phyloP scores from a whole-genome alignment of 2,888 invertebrate genomes.

The Drosophila cognata region DNA sequence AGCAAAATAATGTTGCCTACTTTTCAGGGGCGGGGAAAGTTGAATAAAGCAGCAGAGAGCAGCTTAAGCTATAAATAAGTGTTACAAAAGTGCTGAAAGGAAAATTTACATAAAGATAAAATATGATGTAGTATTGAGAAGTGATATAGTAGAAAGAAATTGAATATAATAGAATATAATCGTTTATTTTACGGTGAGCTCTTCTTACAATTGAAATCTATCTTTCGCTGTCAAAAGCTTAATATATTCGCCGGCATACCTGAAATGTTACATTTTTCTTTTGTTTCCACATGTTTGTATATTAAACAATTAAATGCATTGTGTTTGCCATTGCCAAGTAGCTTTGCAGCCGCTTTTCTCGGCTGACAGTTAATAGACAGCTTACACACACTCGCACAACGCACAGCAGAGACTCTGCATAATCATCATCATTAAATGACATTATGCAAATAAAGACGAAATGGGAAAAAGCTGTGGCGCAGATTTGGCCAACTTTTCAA shows the following conservation, averaged over 20 bases:
- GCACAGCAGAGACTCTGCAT: slow-evolving; percentile 23
- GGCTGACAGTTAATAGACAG: slow-evolving; percentile 23
- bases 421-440: slow-evolving; percentile 76
- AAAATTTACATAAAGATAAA: slow-evolving; percentile 1
- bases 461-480: slow-evolving; percentile 50
- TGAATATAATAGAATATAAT: no score
- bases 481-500: slow-evolving; percentile 66
- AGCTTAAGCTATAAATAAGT: slow-evolving; percentile 10
- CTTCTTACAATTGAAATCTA: neutral
- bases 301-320: slow-evolving; percentile 1
- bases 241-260: neutral
- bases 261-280: neutral
- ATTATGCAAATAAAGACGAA: slow-evolving; percentile 73
- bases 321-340: neutral
- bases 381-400: slow-evolving; percentile 8
- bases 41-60: neutral
- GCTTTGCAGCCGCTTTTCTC: slow-evolving; percentile 37
- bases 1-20: slow-evolving; percentile 60
- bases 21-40: slow-evolving; percentile 11
- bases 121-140: neutral
- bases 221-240: neutral
- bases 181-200: no score
- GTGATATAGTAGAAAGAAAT: neutral
- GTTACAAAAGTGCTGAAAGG: slow-evolving; percentile 1
- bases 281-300: neutral